phyloP scores from a whole-genome alignment of 2,888 invertebrate genomes.

The Caenorhabditis sp. region DNA sequence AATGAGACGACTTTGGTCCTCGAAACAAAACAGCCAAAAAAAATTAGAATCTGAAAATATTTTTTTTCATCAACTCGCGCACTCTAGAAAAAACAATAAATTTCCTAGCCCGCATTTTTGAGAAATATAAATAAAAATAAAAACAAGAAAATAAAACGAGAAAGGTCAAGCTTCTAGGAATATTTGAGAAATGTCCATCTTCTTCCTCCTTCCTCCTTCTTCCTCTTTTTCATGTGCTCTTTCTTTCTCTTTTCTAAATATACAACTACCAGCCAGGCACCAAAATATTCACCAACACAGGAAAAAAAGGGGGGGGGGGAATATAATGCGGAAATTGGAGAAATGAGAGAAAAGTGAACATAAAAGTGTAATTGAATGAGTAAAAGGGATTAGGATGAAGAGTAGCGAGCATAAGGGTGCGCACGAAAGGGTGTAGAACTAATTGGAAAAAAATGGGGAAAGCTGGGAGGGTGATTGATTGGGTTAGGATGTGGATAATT shows the following conservation, averaged over 20 bases:
- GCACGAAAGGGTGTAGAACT: not conserved
- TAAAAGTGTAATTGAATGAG: slow-evolving; percentile 4
- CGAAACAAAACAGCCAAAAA: no score
- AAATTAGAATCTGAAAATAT: no score
- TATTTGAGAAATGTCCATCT: not conserved
- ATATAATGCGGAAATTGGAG: not conserved
- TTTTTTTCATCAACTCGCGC: no score
- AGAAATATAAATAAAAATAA: not conserved
- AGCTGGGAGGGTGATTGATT: not conserved
- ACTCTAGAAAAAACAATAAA: not conserved
- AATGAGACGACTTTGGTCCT: no score
- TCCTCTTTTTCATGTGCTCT: not conserved
- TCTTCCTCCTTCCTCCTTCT: not conserved
- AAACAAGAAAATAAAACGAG: not conserved
- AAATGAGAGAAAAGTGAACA: not conserved
- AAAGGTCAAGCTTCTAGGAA: not conserved
- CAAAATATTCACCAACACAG: not conserved
- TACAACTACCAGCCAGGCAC: not conserved
- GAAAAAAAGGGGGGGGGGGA: not conserved
- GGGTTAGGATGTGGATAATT: not conserved
- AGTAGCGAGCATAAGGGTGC: not conserved
- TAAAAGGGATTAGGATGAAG: not conserved
- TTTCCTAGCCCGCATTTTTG: no score
- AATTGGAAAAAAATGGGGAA: not conserved
- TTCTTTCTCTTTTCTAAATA: not conserved